Conservation (phyloP, 2,113 vertebrate species). For the Geothlypis trichas region DNA sequence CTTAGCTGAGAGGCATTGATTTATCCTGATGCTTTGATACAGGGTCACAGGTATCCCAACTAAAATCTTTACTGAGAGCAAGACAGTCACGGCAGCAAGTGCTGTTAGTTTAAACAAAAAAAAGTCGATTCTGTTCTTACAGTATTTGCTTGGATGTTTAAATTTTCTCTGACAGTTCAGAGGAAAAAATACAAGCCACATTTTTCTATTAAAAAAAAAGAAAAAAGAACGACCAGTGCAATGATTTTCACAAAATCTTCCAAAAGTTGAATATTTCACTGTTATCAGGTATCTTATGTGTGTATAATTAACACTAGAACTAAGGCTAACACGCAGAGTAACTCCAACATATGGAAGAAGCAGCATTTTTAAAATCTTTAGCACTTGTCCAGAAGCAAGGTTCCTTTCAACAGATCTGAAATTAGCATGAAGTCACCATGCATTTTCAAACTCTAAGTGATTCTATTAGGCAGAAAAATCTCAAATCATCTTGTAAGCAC, state of each 20-base stretch:
- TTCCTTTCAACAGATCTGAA: background rate
- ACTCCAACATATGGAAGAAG: background rate
- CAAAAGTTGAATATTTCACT: background rate
- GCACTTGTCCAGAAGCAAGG: background rate
- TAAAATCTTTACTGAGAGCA: slow-evolving; percentile 40
- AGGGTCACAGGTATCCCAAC: slow-evolving; percentile 16
- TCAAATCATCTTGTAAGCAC: background rate
- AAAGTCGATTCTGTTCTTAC: background rate
- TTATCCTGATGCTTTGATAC: background rate
- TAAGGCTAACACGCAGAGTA: background rate
- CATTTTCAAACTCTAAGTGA: background rate
- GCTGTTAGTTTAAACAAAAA: background rate
- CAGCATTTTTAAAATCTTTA: background rate
- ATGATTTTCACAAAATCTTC: background rate
- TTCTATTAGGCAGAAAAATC: background rate
- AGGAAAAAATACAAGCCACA: background rate
- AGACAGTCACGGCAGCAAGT: background rate
- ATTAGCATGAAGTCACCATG: background rate
- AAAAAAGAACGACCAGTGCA: background rate
- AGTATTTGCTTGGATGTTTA: background rate
- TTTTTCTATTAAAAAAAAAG: background rate
- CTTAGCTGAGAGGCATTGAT: slow-evolving; percentile 51
- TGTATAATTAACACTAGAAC: background rate
- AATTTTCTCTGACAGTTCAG: background rate
- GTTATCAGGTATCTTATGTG: background rate